Conservation (phyloP, 2,113 vertebrate genomes). For the Galemys pyrenaicus region DNA sequence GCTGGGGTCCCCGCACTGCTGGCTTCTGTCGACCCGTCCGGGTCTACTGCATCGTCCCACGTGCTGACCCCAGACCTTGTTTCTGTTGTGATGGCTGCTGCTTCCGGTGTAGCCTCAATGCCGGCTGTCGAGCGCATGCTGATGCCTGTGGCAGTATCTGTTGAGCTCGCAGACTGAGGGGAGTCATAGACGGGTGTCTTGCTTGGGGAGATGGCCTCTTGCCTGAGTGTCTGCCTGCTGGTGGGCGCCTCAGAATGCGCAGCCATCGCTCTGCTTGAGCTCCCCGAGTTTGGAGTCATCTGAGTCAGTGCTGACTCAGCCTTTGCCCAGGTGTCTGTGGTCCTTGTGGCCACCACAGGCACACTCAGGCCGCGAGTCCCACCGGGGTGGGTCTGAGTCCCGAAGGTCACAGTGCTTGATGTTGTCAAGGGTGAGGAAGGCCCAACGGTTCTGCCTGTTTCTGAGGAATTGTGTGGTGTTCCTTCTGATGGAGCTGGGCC, state of each 20-base stretch:
- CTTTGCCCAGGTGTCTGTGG: fast-evolving
- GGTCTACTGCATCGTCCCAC: fast-evolving
- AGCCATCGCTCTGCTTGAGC: not conserved
- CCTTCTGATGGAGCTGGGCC: not conserved
- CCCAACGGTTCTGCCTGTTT: not conserved
- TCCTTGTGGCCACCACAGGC: no score
- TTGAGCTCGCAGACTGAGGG: fast-evolving
- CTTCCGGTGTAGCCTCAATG: not conserved
- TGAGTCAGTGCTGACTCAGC: fast-evolving
- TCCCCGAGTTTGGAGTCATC: not conserved
- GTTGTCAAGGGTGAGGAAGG: no score
- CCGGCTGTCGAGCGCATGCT: fast-evolving
- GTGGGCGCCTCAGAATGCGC: no score
- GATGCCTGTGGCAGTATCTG: not conserved
- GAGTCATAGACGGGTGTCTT: no score
- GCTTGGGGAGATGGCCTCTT: no score
- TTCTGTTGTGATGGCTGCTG: no score
- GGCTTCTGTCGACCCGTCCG: no score
- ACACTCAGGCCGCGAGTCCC: no score
- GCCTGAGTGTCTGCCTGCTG: no score
- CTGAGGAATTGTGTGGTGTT: not conserved
- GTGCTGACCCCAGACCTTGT: no score
- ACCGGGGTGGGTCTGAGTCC: no score
- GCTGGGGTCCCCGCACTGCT: fast-evolving
- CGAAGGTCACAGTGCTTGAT: no score